A percentile compares a stretch with the other conserved stretches of the same genome.
Evolutionary conservation across 2,113 vertebrate species (phyloP).

Genomic region (Trematocara zebra): DNA sequence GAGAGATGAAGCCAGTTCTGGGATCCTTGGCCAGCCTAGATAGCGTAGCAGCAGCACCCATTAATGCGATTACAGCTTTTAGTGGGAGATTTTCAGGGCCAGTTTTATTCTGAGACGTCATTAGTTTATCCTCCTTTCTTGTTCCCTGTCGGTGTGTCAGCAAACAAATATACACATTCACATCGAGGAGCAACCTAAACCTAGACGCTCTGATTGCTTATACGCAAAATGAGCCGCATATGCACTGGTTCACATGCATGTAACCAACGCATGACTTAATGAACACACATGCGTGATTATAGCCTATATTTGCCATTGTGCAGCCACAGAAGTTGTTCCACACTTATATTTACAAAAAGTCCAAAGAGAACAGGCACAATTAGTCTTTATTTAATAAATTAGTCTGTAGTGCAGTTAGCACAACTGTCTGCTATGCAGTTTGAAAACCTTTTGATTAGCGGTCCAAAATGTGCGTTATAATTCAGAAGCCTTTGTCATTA

Average conservation of each 20-base stretch:
- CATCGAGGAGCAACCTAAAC: background rate
- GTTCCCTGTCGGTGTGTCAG: conserved; percentile 13
- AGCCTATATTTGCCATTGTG: background rate
- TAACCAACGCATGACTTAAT: background rate
- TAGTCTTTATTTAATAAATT: conserved; percentile 25
- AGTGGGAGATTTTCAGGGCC: conserved; percentile 54
- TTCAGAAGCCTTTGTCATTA: conserved; percentile 44
- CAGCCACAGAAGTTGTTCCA: background rate
- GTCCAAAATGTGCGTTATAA: conserved; percentile 22
- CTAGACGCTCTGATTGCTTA: background rate
- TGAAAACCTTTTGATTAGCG: conserved; percentile 47
- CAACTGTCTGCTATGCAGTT: conserved; percentile 11
- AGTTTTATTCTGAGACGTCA: conserved; percentile 47
- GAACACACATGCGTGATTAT: background rate
- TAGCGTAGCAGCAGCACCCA: conserved; percentile 25
- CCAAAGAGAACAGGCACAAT: background rate
- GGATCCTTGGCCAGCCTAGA: conserved; percentile 42
- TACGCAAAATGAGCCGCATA: background rate
- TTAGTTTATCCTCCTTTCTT: conserved; percentile 46
- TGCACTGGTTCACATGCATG: background rate
- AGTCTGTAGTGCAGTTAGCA: conserved; percentile 26
- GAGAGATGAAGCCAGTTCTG: conserved; percentile 24
- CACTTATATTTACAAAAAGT: background rate
- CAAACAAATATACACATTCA: conserved; percentile 17
- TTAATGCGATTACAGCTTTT: conserved; percentile 70